Evolutionary conservation across 2,888 invertebrate species (phyloP), one percentile per base, ranked within the genome.

Genomic region (Theodoxus fluviatilis): DNA sequence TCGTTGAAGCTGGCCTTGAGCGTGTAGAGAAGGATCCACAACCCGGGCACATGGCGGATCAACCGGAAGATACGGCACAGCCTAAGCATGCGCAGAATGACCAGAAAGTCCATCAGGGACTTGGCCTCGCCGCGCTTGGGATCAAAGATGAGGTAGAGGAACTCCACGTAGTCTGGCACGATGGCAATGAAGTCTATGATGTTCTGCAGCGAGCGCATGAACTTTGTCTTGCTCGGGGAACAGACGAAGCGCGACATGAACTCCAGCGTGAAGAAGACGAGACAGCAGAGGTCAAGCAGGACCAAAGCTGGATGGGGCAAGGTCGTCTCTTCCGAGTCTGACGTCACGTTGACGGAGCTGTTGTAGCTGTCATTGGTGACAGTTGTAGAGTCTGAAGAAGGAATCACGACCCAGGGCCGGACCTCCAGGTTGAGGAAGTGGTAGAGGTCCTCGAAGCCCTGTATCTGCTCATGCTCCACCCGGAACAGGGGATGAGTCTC

Each of bases 1-100:
- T 86, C 86, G 73, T 84, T 84, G 65, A 82, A 83, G 71, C 84
- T 84, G 37, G 84, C 84, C 67, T 84, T 85, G 12, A 86, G 73
- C 2, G 86, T 85, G 69, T 84, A 83, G 40, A 84, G 75, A 38
- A 86, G 73, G 71, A 86, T 84, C 81, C 84, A 83, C 63, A 86
- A 70, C 1, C 86, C 85, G 1, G 84, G 82, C 55, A 84, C 83
- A 68, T 84, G 84, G 12, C 83, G 77, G 31, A 84, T 83, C 25
- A 85, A 75, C 28, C 84, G 78, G 74, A 84, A 81, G 67, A 85
- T 81, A 59, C 85, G 76, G 75, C 83, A 84, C 22, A 85, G 76
- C 35, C 85, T 73, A 35, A 84, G 77, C 77, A 85, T 83, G 33
- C 83, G 76, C 67, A 84, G 73, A 61, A 84, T 83, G 63, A 83